A percentile compares a stretch with the other conserved stretches of the same genome.
Evolutionary conservation across 2,797 vertebrate genomes (phyloP).

Genomic region (Serranus cabrilla): DNA sequence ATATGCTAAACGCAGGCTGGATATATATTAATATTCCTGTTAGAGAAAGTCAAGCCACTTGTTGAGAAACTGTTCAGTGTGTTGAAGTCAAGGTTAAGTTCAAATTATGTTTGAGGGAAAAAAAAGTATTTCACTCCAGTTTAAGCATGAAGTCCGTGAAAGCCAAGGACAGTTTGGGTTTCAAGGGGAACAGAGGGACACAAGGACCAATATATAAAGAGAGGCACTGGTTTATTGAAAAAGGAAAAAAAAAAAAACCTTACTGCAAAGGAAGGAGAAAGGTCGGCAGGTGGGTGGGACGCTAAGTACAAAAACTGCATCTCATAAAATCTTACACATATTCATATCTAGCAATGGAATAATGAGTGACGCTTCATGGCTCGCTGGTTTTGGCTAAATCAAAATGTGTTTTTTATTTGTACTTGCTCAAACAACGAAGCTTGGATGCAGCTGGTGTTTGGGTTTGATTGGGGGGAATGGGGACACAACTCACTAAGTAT

Average conservation of each 20-base stretch:
- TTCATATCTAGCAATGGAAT: too few species aligned
- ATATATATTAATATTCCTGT: constrained; percentile 9
- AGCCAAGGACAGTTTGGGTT: constrained; percentile 2
- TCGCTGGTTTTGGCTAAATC: too few species aligned
- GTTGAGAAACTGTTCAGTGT: constrained; percentile 5
- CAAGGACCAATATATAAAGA: constrained; percentile 3
- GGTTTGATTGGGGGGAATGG: too few species aligned
- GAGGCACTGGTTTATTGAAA: neutral
- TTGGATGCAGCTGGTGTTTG: too few species aligned
- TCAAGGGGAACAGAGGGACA: neutral
- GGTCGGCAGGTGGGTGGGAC: neutral
- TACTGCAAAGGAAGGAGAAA: neutral
- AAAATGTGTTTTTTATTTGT: too few species aligned
- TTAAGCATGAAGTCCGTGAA: constrained; percentile 15
- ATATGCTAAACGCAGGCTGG: neutral
- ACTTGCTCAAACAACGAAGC: too few species aligned
- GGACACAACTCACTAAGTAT: too few species aligned
- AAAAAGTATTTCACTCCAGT: neutral
- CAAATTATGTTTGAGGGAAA: constrained; percentile 8
- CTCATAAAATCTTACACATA: too few species aligned
- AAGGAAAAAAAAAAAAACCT: neutral
- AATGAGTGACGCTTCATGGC: too few species aligned
- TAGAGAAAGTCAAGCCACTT: constrained; percentile 14
- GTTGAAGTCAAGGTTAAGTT: constrained; percentile 40
- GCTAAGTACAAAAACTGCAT: too few species aligned